Percentiles rank a stretch among this genome's conserved stretches.
phyloP scores from a whole-genome alignment of 1,140 invertebrate genomes.

The Leucophenga varia region DNA sequence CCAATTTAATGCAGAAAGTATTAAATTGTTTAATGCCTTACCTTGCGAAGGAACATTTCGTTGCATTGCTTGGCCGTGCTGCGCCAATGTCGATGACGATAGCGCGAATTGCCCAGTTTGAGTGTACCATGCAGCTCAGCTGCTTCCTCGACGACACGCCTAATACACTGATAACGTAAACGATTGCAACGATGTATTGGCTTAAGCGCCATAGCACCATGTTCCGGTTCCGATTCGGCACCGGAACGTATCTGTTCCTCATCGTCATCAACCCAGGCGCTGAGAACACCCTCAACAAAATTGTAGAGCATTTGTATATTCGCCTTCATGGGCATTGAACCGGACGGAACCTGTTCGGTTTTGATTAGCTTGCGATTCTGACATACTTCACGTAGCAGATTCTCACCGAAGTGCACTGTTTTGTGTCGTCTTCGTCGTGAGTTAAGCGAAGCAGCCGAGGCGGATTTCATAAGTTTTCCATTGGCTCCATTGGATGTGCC shows the following conservation, averaged over 20 bases:
- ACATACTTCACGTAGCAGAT: slow-evolving; percentile 68
- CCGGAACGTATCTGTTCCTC: slow-evolving; percentile 64
- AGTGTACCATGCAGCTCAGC: slow-evolving; percentile 65
- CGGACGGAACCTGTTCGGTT: slow-evolving; percentile 52
- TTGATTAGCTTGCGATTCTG: slow-evolving; percentile 60
- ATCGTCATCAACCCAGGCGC: slow-evolving; percentile 69
- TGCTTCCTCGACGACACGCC: slow-evolving; percentile 66
- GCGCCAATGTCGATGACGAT: slow-evolving; percentile 73
- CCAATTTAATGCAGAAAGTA: too few relatives aligned
- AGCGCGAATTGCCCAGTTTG: slow-evolving; percentile 65
- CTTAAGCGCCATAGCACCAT: slow-evolving; percentile 64
- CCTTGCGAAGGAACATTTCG: slow-evolving; percentile 74
- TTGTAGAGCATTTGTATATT: slow-evolving; percentile 77
- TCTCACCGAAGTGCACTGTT: slow-evolving; percentile 75
- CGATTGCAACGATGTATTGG: slow-evolving; percentile 67
- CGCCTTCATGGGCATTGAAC: slow-evolving; percentile 60
- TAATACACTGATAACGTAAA: slow-evolving; percentile 64
- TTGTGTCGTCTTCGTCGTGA: slow-evolving; percentile 68
- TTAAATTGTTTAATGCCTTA: slow-evolving; percentile 52
- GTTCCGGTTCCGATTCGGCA: slow-evolving; percentile 66
- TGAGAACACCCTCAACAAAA: slow-evolving; percentile 71
- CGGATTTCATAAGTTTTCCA: slow-evolving; percentile 54
- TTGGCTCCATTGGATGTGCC: slow-evolving; percentile 26
- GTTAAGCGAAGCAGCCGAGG: slow-evolving; percentile 59
- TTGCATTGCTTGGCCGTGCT: slow-evolving; percentile 73